These are phyloP conservation scores for Panagrolaimus sp. DNA, from an alignment of 1,140 invertebrate species.

Conservation along the genomic window DNA sequence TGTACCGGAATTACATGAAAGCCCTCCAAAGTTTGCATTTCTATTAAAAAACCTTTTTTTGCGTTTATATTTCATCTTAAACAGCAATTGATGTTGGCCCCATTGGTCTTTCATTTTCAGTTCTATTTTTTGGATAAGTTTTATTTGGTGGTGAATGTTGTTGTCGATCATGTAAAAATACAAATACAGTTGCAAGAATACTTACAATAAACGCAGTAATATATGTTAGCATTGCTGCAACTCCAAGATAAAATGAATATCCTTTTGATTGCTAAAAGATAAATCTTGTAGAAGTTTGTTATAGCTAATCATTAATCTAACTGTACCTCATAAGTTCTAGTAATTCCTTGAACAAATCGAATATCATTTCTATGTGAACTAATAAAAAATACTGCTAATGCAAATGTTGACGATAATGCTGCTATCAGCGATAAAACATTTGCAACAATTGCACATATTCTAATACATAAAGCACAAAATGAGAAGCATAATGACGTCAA, in stretches of 20 bases:
- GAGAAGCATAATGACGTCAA: slow-evolving; percentile 30
- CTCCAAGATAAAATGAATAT: slow-evolving; percentile 35
- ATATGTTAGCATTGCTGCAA: slow-evolving; percentile 25
- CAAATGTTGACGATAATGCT: slow-evolving; percentile 23
- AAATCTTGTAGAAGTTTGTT: too few species aligned
- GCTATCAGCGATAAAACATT: slow-evolving; percentile 34
- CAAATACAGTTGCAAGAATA: slow-evolving; percentile 25
- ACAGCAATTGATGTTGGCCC: slow-evolving; percentile 1
- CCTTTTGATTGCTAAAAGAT: slow-evolving; percentile 36
- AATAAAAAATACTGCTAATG: slow-evolving; percentile 29
- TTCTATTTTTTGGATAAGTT: slow-evolving; percentile 37
- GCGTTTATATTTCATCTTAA: too few species aligned
- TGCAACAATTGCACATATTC: slow-evolving; percentile 37
- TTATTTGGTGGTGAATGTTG: slow-evolving; percentile 32
- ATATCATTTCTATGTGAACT: slow-evolving; percentile 33
- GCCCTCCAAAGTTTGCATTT: slow-evolving; percentile 1
- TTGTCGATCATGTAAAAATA: slow-evolving; percentile 30
- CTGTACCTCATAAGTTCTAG: slow-evolving; percentile 37
- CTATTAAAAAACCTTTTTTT: too few species aligned
- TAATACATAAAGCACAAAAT: slow-evolving; percentile 33
- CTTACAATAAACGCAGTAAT: slow-evolving; percentile 30
- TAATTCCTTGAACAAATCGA: slow-evolving; percentile 39
- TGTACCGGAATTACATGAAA: slow-evolving; percentile 7
- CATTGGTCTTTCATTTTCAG: background rate
- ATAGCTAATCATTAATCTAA: too few species aligned